Conservation (phyloP, 1,140 invertebrate species). For the Leptonema lineaticorne region DNA sequence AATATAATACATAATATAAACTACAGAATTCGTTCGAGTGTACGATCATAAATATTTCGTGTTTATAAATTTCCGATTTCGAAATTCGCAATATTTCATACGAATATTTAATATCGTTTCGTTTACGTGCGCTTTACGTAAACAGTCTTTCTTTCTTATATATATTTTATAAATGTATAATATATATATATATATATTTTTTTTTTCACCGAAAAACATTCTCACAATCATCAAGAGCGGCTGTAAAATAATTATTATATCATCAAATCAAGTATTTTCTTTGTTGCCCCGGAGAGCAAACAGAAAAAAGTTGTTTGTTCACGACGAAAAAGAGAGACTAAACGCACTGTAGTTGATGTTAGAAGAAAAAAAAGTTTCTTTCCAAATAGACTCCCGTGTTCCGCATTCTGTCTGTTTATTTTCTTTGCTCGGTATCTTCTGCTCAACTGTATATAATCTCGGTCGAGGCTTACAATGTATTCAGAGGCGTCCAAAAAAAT, state of each 20-base stretch:
- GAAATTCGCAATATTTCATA: no score
- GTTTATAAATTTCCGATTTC: no score
- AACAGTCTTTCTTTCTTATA: no score
- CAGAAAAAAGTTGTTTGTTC: constrained; percentile 25
- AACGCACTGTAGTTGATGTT: no score
- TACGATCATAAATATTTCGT: no score
- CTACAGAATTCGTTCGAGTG: no score
- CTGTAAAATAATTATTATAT: constrained; percentile 28
- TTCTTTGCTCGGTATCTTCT: constrained; percentile 34
- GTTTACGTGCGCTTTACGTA: no score
- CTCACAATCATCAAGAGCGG: constrained; percentile 23
- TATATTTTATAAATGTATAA: no score
- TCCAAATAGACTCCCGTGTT: constrained; percentile 41
- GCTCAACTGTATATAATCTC: constrained; percentile 18
- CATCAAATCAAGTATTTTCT: constrained; percentile 30
- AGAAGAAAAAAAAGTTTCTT: constrained; percentile 35
- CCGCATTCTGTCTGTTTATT: constrained; percentile 41
- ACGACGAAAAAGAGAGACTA: not conserved
- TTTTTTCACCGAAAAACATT: not conserved
- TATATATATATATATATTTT: not conserved
- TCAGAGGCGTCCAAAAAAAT: constrained; percentile 6
- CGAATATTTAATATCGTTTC: no score
- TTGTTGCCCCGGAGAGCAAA: constrained; percentile 23
- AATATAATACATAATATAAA: no score
- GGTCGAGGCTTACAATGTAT: constrained; percentile 2